Evolutionary conservation across 1,140 invertebrate genomes (phyloP), one percentile per base, ranked within the genome.

Genomic region (Lucilia cuprina): DNA sequence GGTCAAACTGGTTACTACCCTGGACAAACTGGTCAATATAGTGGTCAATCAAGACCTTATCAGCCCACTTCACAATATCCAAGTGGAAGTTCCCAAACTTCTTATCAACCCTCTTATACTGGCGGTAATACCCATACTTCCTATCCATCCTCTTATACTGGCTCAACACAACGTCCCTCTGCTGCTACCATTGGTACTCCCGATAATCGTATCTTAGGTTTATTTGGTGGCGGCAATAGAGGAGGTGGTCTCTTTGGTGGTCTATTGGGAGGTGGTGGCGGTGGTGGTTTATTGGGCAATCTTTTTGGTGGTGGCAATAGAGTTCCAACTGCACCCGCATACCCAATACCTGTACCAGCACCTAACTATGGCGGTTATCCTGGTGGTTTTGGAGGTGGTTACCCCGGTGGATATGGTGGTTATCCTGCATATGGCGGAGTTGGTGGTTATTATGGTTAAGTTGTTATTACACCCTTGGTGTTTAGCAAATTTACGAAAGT

Each of bases 341-440:
- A 70, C 12, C 65, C 65, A 21, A 5, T 41, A 41, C 41, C 65
- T 70, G n/a, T 41, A 41, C 41, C 65, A 21, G n/a, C 65, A 21
- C 65, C 65, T n/a, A n/a, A n/a, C 19, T 70, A 19, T 70, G 65
- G 65, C n/a, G 65, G 65, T 10, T 70, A 70, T 70, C 65, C 65
- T 70, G 65, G 65, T 70, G 77, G 77, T 50, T 80, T 50, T 47
- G 77, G 74, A 14, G 34, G n/a, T 8, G 77, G 77, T 8, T 80
- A 49, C 9, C 41, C 41, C 77, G 77, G 77, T 80, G 75, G 75
- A n/a, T 78, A 19, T 47, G 75, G 35, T 41, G 77, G 77, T 21
- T 49, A 19, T 21, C 41, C n/a, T 25, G 77, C 7, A 14, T 21
- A 49, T 77, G 74, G 74, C 19, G 19, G 25, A 30, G 70, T 3